Base-by-base conservation (phyloP, 2,113 vertebrate species). In the Dermatemys mawii region DNA sequence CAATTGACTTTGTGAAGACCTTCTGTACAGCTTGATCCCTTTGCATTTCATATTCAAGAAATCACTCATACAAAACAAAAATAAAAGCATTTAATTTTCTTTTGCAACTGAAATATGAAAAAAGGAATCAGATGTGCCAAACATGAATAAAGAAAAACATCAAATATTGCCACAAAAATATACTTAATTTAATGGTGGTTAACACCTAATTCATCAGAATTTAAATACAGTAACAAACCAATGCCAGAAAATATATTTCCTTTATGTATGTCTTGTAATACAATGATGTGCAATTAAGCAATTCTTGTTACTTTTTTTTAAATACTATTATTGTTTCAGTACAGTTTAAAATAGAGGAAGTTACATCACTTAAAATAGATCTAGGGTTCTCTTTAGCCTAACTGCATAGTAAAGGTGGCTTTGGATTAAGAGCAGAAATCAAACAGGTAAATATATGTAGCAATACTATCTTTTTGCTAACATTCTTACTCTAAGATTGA, bases 381-480 rank as follows among this genome's bases (percentile, higher is more conserved):
- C n/a, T 10, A 6, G 13, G 41, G 46, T 76, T 76, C 8, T 16
- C 5, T 24, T 7, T 26, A 4, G 81, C 57, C 41, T 76, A 32
- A 9, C 4, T 1, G 83, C 67, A 2, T 27, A 7, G 11, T 0
- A 27, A 26, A 49, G 1, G 79, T 38, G 44, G 41, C 13, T 70
- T 21, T 4, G 6, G 17, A 4, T 29, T 16, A 32, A 79, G 24
- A 27, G 32, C 17, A 11, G 14, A 27, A 75, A 48, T 70, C 78
- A 67, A 22, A 19, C 2, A 1, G 1, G 78, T 3, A 19, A 70
- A 55, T 4, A 21, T 11, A 22, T 4, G 27, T 11, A 29, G 41
- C 0, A 2, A 53, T 53, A 10, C 44, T 35, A 10, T 32, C 5
- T 41, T 38, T 3, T 1, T 32, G 53, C 67, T 3, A 0, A 10